These are phyloP conservation scores for Drosophila multiciliata DNA, from an alignment of 2,888 invertebrate species.

Conservation along the genomic window DNA sequence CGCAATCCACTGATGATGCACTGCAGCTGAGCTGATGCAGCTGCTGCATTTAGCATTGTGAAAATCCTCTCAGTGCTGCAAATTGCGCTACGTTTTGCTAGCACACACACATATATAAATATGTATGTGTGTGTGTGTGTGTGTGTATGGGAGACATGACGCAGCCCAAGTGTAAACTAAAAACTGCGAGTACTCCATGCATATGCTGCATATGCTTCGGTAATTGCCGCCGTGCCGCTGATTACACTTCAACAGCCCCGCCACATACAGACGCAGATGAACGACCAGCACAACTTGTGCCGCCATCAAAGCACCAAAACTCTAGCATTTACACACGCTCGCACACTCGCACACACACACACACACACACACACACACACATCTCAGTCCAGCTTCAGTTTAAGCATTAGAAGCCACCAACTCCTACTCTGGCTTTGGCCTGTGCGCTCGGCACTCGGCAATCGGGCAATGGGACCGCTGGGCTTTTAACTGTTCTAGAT, in stretches of 20 bases:
- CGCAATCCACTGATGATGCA: constrained; percentile 61
- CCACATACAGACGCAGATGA: constrained; percentile 59
- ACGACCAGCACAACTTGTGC: constrained; percentile 63
- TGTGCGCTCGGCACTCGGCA: constrained; percentile 31
- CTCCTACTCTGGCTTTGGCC: constrained; percentile 21
- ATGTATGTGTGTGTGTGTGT: constrained; percentile 13
- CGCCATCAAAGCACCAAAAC: constrained; percentile 41
- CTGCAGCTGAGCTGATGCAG: constrained; percentile 43
- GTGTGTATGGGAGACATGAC: constrained; percentile 13
- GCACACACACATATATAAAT: constrained; percentile 30
- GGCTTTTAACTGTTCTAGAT: constrained; percentile 76
- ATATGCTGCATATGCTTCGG: constrained; percentile 74
- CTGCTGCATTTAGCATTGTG: constrained; percentile 53
- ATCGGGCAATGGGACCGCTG: constrained; percentile 66
- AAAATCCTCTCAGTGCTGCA: constrained; percentile 77
- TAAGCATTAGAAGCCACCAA: constrained; percentile 24
- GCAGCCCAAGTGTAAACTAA: constrained; percentile 51
- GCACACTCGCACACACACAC: constrained; percentile 8
- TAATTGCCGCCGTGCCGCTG: constrained; percentile 81
- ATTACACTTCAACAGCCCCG: constrained; percentile 77
- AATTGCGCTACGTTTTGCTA: constrained; percentile 74
- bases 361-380: constrained; percentile 9
- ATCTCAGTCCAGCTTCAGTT: constrained; percentile 24
- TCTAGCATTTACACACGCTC: constrained; percentile 4
- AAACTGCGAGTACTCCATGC: constrained; percentile 60